Evolutionary conservation across 2,888 invertebrate genomes (phyloP).

Genomic region (Chloromyia formosa): DNA sequence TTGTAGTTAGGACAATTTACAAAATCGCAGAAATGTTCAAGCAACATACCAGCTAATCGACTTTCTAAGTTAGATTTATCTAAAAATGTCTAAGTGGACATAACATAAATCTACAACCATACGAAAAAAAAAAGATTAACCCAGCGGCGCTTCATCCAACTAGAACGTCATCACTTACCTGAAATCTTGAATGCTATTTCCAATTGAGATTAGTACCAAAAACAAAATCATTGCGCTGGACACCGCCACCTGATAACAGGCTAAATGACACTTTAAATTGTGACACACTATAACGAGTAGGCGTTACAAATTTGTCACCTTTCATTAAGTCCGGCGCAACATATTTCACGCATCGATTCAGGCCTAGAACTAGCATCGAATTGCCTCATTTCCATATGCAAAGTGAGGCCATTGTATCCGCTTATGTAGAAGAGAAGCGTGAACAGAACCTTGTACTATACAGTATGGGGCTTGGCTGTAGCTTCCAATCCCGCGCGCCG

Average conservation of each 20-base stretch:
- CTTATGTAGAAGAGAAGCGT: slow-evolving; percentile 21
- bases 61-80: too few relatives aligned
- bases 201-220: slow-evolving; percentile 25
- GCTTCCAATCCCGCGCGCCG: neutral
- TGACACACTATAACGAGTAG: slow-evolving; percentile 26
- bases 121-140: neutral
- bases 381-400: slow-evolving; percentile 40
- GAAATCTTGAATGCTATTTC: slow-evolving; percentile 1
- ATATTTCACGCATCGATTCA: slow-evolving; percentile 27
- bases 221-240: slow-evolving; percentile 35
- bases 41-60: too few relatives aligned
- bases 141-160: neutral
- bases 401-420: slow-evolving; percentile 11
- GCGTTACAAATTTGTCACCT: slow-evolving; percentile 45
- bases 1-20: too few relatives aligned
- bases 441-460: neutral
- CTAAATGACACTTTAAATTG: slow-evolving; percentile 31
- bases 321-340: slow-evolving; percentile 36
- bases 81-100: too few relatives aligned
- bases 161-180: neutral
- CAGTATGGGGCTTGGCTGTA: neutral
- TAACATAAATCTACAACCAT: too few relatives aligned
- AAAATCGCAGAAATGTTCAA: too few relatives aligned
- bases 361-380: neutral
- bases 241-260: slow-evolving; percentile 31